Conservation (phyloP, 2,113 vertebrate species). For the Apteryx owenii region DNA sequence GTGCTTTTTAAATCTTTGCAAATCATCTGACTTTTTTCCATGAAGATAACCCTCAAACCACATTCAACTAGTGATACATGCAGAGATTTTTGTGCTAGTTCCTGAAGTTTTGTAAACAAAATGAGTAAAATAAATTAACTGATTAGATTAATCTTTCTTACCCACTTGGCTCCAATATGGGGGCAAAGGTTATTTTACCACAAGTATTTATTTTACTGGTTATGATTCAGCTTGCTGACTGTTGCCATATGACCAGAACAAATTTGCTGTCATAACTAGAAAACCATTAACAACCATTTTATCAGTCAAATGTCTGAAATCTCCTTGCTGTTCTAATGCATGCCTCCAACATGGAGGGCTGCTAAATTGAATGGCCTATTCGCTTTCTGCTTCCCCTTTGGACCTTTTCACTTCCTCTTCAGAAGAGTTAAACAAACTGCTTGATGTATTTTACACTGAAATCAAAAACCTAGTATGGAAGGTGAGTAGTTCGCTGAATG, state of each 20-base stretch:
- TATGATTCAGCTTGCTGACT: conserved; percentile 1
- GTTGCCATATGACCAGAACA: conserved; percentile 15
- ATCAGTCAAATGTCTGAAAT: background rate
- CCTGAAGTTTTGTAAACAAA: background rate
- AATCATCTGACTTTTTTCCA: background rate
- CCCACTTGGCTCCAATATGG: rapidly evolving
- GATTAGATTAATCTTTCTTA: conserved; percentile 18
- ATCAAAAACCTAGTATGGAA: background rate
- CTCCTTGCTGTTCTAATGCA: background rate
- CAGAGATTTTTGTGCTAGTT: background rate
- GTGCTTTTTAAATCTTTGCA: background rate
- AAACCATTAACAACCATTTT: conserved; percentile 11
- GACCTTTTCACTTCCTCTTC: background rate
- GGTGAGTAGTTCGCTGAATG: background rate
- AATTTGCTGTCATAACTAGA: conserved; percentile 8
- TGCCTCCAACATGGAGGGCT: background rate
- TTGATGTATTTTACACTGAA: background rate
- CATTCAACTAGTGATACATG: background rate
- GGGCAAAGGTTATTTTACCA: conserved; percentile 37
- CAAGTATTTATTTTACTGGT: conserved; percentile 20
- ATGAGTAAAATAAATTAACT: background rate
- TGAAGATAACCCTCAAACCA: background rate
- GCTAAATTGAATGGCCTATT: background rate
- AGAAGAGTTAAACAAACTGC: background rate
- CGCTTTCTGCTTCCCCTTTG: background rate